Percentiles rank a stretch among this genome's conserved stretches.
These are phyloP conservation scores for Hydractinia echinata DNA, from an alignment of 30 jellyfish, hydroid and myxozoan species.

Conservation along the genomic window DNA sequence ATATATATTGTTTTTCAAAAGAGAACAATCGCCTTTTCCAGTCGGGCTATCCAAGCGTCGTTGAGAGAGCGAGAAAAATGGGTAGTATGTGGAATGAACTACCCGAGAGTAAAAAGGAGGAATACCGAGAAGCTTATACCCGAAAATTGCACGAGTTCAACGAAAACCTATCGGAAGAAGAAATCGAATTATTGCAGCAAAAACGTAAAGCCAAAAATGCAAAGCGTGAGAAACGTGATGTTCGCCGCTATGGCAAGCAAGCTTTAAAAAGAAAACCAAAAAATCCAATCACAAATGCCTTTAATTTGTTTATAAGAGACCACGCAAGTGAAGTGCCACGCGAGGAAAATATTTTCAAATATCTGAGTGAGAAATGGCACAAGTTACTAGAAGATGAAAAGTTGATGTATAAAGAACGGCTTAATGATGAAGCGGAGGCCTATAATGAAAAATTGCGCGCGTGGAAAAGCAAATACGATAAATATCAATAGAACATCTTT, in stretches of 20 bases:
- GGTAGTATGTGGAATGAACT: conserved; percentile 18
- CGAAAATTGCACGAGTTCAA: background rate
- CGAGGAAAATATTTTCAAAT: background rate
- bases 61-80: conserved; percentile 9
- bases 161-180: conserved; percentile 24
- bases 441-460: background rate
- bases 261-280: conserved; percentile 6
- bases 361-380: conserved; percentile 14
- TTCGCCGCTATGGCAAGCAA: background rate
- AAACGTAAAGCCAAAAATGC: background rate
- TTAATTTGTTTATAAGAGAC: background rate
- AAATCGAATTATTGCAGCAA: background rate
- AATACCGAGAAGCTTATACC: background rate
- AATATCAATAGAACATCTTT: background rate
- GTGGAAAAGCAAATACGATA: background rate
- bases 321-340: conserved; percentile 15
- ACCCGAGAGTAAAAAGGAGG: conserved; percentile 2
- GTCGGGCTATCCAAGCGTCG: background rate
- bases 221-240: conserved; percentile 4
- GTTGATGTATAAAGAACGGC: background rate
- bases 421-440: background rate
- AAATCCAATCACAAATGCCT: background rate
- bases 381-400: background rate
- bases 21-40: background rate
- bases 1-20: background rate